Evolutionary conservation across 2,888 invertebrate genomes (phyloP).

Genomic region (Watsonalla cultraria): DNA sequence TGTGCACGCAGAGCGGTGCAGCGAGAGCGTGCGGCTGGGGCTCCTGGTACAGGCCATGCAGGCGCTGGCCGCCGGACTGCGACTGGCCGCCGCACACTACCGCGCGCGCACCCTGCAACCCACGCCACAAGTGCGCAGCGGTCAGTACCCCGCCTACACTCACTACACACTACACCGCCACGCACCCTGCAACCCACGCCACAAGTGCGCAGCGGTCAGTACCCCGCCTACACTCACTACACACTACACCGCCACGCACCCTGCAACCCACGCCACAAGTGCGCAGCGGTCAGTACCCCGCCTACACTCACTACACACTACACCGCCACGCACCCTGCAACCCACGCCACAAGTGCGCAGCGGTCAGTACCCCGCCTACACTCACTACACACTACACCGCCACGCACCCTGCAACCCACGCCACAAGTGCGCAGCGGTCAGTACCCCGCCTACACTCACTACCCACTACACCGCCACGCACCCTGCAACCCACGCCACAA

Average conservation of each 20-base stretch:
- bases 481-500: not conserved
- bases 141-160: conserved; percentile 66
- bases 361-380: conserved; percentile 76
- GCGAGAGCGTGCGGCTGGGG: conserved; percentile 83
- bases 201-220: conserved; percentile 91
- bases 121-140: conserved; percentile 93
- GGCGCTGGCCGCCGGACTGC: conserved; percentile 95
- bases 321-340: conserved; percentile 87
- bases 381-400: not conserved
- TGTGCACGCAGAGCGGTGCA: conserved; percentile 48
- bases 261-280: conserved; percentile 95
- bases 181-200: conserved; percentile 93
- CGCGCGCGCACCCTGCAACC: conserved; percentile 91
- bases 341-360: conserved; percentile 94
- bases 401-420: no score
- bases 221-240: conserved; percentile 69
- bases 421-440: not conserved
- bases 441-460: not conserved
- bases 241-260: conserved; percentile 87
- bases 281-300: conserved; percentile 84
- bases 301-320: conserved; percentile 83
- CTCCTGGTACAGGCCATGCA: conserved; percentile 94
- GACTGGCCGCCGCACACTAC: conserved; percentile 92
- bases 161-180: conserved; percentile 87
- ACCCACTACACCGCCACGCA: no score